Percentiles rank a stretch among this genome's conserved stretches.
Evolutionary conservation across 2,888 invertebrate genomes (phyloP).

Genomic region (Dermolepida albohirtum): DNA sequence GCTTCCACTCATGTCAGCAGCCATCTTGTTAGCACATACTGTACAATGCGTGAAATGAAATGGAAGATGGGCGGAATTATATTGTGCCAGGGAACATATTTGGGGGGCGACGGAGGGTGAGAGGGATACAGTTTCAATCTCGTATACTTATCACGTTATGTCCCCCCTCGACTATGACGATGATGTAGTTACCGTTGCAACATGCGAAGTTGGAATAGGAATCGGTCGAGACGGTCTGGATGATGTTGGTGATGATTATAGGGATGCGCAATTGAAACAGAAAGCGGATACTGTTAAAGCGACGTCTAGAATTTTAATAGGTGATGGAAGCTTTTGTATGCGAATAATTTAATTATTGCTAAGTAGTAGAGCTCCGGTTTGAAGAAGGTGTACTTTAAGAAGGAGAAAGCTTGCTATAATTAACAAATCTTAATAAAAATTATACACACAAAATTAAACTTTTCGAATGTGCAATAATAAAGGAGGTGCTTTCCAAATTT

Average conservation of each 20-base stretch:
- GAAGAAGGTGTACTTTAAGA: background rate
- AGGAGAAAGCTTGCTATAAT: too few relatives aligned
- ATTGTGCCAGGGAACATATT: constrained; percentile 22
- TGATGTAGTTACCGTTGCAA: constrained; percentile 13
- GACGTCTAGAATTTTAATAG: constrained; percentile 29
- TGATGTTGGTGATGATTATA: constrained; percentile 21
- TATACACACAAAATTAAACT: too few relatives aligned
- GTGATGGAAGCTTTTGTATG: constrained; percentile 5
- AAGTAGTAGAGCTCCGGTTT: background rate
- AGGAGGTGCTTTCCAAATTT: too few relatives aligned
- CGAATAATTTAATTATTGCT: constrained; percentile 3
- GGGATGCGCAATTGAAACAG: constrained; percentile 25
- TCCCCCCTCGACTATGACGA: constrained; percentile 28
- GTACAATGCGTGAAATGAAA: constrained; percentile 50
- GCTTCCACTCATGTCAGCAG: constrained; percentile 52
- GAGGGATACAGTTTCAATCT: constrained; percentile 39
- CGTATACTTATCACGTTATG: constrained; percentile 45
- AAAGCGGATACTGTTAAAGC: constrained; percentile 23
- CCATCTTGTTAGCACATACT: constrained; percentile 49
- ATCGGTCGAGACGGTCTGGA: background rate
- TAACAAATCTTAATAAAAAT: too few relatives aligned
- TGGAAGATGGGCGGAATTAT: constrained; percentile 46
- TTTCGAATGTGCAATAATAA: too few relatives aligned
- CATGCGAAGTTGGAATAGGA: constrained; percentile 13
- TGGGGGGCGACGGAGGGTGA: background rate